Evolutionary conservation across 2,797 vertebrate species (phyloP).

Genomic region (Tangara arthus): DNA sequence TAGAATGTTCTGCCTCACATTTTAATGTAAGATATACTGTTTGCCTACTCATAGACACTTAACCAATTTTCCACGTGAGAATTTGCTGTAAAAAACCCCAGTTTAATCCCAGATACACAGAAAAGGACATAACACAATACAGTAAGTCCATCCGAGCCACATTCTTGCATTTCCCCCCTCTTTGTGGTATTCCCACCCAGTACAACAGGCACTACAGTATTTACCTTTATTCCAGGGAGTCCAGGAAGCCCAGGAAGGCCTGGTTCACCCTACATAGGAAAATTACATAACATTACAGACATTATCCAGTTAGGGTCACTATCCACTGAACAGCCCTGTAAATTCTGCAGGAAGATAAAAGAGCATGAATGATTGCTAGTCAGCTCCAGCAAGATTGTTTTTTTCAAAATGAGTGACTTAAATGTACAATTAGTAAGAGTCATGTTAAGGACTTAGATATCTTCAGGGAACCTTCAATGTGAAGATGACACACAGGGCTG

Average conservation of each 20-base stretch:
- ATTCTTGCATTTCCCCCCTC: background rate
- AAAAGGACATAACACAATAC: background rate
- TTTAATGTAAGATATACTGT: background rate
- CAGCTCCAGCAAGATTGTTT: background rate
- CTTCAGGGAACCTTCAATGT: background rate
- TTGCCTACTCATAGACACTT: background rate
- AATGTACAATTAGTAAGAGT: background rate
- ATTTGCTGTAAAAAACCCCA: background rate
- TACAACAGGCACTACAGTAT: slow-evolving; percentile 58
- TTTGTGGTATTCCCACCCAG: background rate
- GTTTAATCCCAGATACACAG: background rate
- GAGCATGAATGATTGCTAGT: background rate
- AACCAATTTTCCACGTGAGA: background rate
- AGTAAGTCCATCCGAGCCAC: background rate
- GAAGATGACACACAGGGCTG: background rate
- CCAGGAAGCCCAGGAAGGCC: slow-evolving; percentile 99
- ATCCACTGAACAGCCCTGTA: slow-evolving; percentile 2
- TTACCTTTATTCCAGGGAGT: slow-evolving; percentile 99
- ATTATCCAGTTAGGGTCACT: slow-evolving; percentile 25
- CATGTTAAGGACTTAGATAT: background rate
- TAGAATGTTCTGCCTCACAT: background rate
- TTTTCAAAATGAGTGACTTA: background rate
- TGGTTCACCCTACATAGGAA: slow-evolving; percentile 98
- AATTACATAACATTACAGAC: slow-evolving; percentile 91
- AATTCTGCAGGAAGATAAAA: slow-evolving; percentile 15